A percentile compares a stretch with the other conserved stretches of the same genome.
Conservation (phyloP, 2,113 vertebrate species). For the Macaca nemestrina region DNA sequence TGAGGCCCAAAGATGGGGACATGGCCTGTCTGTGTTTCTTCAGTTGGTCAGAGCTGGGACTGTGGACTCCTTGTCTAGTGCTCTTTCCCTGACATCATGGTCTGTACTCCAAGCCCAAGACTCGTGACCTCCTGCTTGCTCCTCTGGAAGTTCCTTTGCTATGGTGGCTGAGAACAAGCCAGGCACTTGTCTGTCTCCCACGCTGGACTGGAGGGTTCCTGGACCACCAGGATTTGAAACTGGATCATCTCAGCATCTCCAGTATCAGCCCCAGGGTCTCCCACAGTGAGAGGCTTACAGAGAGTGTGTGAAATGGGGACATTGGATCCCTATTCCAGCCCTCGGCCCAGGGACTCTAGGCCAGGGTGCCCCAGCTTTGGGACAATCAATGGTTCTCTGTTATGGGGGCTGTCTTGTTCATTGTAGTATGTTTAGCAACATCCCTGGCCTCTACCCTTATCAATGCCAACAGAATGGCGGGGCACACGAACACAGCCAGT, state of each 20-base stretch:
- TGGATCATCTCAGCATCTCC: neutral
- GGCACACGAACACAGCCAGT: accelerated
- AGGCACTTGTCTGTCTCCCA: neutral
- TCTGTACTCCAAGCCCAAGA: neutral
- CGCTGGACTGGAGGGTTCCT: neutral
- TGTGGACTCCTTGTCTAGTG: accelerated
- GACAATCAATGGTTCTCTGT: neutral
- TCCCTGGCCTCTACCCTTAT: neutral
- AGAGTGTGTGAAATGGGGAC: neutral
- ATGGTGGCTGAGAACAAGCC: neutral
- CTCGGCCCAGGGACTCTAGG: neutral
- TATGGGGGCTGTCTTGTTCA: neutral
- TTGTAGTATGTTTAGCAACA: neutral
- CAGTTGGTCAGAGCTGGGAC: accelerated
- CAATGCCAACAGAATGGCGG: neutral
- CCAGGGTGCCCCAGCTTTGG: neutral
- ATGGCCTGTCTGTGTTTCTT: accelerated
- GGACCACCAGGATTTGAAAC: neutral
- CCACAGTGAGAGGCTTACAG: neutral
- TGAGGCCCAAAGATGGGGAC: accelerated
- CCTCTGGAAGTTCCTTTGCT: neutral
- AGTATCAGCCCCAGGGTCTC: neutral
- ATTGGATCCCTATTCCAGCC: neutral
- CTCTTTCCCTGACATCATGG: accelerated
- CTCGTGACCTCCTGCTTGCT: accelerated